These are phyloP conservation scores for Pithys albifrons DNA, from an alignment of 2,113 vertebrate genomes.

Conservation along the genomic window DNA sequence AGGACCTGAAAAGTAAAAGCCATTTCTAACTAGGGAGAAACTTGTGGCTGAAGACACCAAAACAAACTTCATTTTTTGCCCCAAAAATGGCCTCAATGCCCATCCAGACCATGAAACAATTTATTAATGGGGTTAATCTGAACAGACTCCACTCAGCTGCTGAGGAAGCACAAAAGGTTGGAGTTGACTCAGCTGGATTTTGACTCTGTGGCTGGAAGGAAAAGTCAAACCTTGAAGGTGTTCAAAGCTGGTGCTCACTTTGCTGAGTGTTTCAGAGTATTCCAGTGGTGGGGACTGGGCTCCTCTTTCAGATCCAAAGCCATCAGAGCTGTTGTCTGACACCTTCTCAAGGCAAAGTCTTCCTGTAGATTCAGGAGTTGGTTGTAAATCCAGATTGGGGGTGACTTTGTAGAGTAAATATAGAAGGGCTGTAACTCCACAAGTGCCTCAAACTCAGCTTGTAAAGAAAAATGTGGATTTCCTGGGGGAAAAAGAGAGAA, in stretches of 20 bases:
- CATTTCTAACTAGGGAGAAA: neutral
- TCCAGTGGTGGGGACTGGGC: neutral
- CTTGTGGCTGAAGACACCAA: neutral
- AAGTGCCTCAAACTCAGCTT: neutral
- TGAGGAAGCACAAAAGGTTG: constrained; percentile 27
- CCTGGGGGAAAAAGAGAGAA: neutral
- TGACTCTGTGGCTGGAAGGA: neutral
- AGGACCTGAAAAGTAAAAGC: neutral
- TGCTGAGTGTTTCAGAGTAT: neutral
- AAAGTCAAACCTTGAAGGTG: neutral
- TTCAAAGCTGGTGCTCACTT: neutral
- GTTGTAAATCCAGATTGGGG: neutral
- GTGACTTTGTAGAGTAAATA: neutral
- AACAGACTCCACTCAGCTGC: neutral
- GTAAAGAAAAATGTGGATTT: neutral
- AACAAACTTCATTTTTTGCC: neutral
- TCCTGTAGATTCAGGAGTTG: neutral
- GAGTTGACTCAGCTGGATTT: constrained; percentile 35
- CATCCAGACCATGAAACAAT: neutral
- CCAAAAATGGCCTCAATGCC: neutral
- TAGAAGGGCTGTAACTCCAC: neutral
- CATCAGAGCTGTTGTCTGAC: neutral
- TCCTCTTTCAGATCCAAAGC: neutral
- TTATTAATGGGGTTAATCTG: neutral
- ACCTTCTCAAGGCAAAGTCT: neutral